Percentiles rank a stretch among this genome's conserved stretches.
Evolutionary conservation across 2,888 invertebrate species (phyloP).

Genomic region (Agrilus cyanescens): DNA sequence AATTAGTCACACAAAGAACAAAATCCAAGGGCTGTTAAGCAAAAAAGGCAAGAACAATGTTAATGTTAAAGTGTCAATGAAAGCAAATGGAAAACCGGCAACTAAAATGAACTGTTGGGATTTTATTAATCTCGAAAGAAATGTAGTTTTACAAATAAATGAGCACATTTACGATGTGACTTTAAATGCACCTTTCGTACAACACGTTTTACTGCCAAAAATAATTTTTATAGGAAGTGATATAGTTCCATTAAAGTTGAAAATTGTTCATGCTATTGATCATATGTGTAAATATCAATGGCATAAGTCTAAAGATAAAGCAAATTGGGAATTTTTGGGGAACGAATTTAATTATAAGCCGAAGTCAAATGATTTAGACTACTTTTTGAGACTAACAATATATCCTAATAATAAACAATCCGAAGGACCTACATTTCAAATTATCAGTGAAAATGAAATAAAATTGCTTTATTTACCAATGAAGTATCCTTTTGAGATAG

Average conservation of each 20-base stretch:
- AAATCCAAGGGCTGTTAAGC: conserved; percentile 10
- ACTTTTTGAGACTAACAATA: conserved; percentile 47
- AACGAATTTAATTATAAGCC: conserved; percentile 47
- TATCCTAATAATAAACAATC: conserved; percentile 37
- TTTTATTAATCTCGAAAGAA: conserved; percentile 13
- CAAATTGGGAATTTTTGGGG: conserved; percentile 46
- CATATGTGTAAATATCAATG: conserved; percentile 49
- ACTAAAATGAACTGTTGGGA: conserved; percentile 6
- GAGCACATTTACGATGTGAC: conserved; percentile 46
- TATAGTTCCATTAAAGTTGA: conserved; percentile 55
- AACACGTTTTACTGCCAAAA: conserved; percentile 48
- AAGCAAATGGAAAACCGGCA: conserved; percentile 9
- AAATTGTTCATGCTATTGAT: conserved; percentile 45
- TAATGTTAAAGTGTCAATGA: conserved; percentile 13
- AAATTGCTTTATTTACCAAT: conserved; percentile 44
- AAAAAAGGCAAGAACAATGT: conserved; percentile 1
- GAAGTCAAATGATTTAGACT: conserved; percentile 46
- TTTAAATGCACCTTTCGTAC: conserved; percentile 61
- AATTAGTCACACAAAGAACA: conserved; percentile 16
- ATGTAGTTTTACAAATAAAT: conserved; percentile 23
- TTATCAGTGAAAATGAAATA: conserved; percentile 24
- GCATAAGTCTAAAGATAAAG: conserved; percentile 40
- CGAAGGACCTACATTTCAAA: conserved; percentile 38
- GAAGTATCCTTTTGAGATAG: conserved; percentile 61
- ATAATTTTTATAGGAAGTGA: conserved; percentile 59